These are phyloP conservation scores for Lophius americanus DNA, from an alignment of 2,797 vertebrate species.

Conservation along the genomic window DNA sequence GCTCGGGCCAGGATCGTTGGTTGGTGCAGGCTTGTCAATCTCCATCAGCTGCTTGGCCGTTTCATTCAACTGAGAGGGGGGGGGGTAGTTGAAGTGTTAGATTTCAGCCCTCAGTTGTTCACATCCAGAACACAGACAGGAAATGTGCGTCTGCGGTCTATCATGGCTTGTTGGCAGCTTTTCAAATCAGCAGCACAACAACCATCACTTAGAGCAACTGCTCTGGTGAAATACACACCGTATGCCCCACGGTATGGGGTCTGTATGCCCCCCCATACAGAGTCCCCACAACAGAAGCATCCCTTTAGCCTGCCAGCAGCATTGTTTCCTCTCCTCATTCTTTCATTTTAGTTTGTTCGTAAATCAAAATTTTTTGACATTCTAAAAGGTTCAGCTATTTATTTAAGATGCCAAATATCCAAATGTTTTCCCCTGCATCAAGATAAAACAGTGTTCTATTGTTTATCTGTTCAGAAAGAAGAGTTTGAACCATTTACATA, in stretches of 20 bases:
- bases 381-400: background rate
- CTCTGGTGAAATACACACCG: constrained; percentile 28
- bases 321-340: constrained; percentile 4
- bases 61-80: constrained; percentile 88
- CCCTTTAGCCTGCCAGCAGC: background rate
- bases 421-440: background rate
- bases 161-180: constrained; percentile 48
- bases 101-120: constrained; percentile 41
- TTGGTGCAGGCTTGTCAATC: constrained; percentile 89
- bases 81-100: constrained; percentile 28
- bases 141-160: constrained; percentile 40
- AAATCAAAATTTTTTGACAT: background rate
- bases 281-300: constrained; percentile 13
- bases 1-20: constrained; percentile 78
- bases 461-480: too few species aligned
- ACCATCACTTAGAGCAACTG: constrained; percentile 54
- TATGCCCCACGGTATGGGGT: constrained; percentile 16
- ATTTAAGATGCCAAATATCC: background rate
- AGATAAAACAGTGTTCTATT: background rate
- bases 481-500: background rate
- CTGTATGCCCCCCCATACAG: constrained; percentile 25
- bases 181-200: constrained; percentile 51
- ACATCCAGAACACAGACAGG: constrained; percentile 26
- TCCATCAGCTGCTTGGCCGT: constrained; percentile 97
- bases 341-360: background rate